phyloP scores from a whole-genome alignment of 2,888 invertebrate genomes.

The Euzophera pinguis region DNA sequence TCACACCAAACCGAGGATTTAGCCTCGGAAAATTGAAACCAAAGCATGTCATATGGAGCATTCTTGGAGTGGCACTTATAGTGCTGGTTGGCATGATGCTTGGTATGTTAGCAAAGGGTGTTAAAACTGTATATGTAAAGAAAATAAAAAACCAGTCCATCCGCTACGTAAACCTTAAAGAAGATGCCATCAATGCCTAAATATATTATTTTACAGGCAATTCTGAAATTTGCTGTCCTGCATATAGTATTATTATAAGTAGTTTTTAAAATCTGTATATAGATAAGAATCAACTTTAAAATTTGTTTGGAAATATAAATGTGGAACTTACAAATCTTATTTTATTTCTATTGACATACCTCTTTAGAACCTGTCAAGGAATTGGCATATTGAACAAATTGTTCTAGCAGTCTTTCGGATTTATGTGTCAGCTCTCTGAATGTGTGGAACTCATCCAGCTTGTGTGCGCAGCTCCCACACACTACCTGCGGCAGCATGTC shows the following conservation, averaged over 20 bases:
- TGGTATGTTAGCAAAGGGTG: constrained; percentile 57
- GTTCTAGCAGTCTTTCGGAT: constrained; percentile 86
- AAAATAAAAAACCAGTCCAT: constrained; percentile 57
- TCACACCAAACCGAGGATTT: constrained; percentile 43
- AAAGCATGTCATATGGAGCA: constrained; percentile 68
- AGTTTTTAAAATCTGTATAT: constrained; percentile 16
- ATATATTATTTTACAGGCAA: not conserved
- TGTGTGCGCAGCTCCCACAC: constrained; percentile 87
- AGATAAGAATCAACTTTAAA: constrained; percentile 3
- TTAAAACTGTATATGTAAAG: constrained; percentile 55
- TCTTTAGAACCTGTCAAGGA: constrained; percentile 82
- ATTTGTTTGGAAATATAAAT: constrained; percentile 19
- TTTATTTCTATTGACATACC: constrained; percentile 71
- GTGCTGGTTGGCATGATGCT: constrained; percentile 59
- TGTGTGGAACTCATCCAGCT: constrained; percentile 86
- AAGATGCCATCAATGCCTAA: constrained; percentile 59
- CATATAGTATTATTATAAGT: constrained; percentile 8
- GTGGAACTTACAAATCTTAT: constrained; percentile 17
- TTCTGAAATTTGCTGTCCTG: not conserved
- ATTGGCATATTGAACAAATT: constrained; percentile 87
- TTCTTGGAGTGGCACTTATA: constrained; percentile 60
- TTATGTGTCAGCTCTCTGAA: constrained; percentile 88
- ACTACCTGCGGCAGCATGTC: constrained; percentile 89
- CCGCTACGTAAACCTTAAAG: constrained; percentile 58
- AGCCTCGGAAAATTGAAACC: constrained; percentile 53